Evolutionary conservation across 2,888 invertebrate species (phyloP), one percentile per base, ranked within the genome.

Genomic region (Scaptomyza polygonia): DNA sequence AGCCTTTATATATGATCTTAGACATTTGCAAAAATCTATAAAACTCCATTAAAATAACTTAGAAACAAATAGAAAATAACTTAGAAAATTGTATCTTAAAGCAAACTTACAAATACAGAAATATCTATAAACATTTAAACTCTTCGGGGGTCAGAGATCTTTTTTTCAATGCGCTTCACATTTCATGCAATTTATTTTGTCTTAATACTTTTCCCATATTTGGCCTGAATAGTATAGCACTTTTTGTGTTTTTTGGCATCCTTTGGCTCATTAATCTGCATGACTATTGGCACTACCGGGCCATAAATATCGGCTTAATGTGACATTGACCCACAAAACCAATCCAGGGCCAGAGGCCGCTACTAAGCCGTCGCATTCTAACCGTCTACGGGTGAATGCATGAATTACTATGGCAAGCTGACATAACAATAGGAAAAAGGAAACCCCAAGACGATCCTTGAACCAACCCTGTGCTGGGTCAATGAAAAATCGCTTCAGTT

Each of bases 401-500:
- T 72, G 36, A 16, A 39, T 73, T 72, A 56, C 48, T 68, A 72
- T 72, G 68, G 77, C 82, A 85, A 84, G 82, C 75, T 82, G 77
- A 75, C 77, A 85, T 56, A 79, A 79, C 77, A 82, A 53, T 55
- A 36, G 39, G 18, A 16, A 30, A 36, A 64, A 40, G 53, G 39
- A 66, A 70, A 65, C 65, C 65, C 71, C 55, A 79, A 67, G 77
- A 64, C 85, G 87, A 85, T 68, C 82, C 77, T 72, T 85, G 77
- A 86, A 83, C 86, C 83, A 59, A 79, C 73, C 85, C 79, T 58
- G 57, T 36, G 42, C 32, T 42, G 68, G 85, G 79, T 84, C 87
- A 84, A 84, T 84, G 85, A 85, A 86, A 84, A 84, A 82, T 77
- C 85, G 72, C 66, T 82, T 73, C 68, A 70, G 45, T 84, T 88